phyloP scores from a whole-genome alignment of 2,113 vertebrate species.

The cattle (Bos taurus) region ARS-UCD2.0 NC_037356.1:10877501-10878000 shows the following conservation, averaged over 20 bases:
- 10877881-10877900: background rate
- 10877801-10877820: conserved; percentile 21
- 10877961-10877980: background rate
- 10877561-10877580: background rate
- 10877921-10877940: conserved; percentile 32
- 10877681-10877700: background rate
- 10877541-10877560: background rate
- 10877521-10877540: background rate
- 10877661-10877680: background rate
- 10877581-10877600: background rate
- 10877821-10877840: conserved; percentile 46
- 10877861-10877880: background rate
- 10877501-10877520: background rate
- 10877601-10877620: background rate
- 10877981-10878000: background rate
- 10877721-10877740: background rate
- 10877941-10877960: conserved; percentile 13
- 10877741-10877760: conserved; percentile 18
- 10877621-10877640: background rate
- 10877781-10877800: conserved; percentile 31
- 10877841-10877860: conserved; percentile 28
- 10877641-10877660: background rate
- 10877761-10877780: background rate
- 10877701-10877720: background rate
- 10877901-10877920: conserved; percentile 22